phyloP scores from a whole-genome alignment of 2,113 vertebrate genomes.

The Tylochromis polylepis region DNA sequence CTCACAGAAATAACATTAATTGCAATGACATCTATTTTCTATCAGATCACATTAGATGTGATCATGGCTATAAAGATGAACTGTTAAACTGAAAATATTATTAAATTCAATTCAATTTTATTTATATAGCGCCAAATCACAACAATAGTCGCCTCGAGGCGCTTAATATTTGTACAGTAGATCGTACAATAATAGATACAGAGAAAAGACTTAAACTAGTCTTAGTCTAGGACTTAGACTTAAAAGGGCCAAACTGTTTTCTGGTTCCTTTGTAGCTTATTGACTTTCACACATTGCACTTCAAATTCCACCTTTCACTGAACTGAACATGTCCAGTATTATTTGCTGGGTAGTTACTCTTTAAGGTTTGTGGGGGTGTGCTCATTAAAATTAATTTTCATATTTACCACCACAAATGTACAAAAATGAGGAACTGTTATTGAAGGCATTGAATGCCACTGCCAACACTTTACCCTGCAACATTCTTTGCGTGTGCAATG shows the following conservation, averaged over 20 bases:
- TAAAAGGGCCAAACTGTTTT: background rate
- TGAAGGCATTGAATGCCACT: background rate
- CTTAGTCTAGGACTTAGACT: too few species aligned
- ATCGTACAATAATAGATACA: too few species aligned
- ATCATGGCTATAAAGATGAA: background rate
- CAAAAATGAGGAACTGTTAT: background rate
- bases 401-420: background rate
- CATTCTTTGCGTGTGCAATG: too few species aligned
- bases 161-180: too few species aligned
- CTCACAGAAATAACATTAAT: background rate
- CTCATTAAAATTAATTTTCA: background rate
- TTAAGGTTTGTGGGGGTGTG: rapidly evolving
- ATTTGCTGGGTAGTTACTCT: background rate
- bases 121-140: too few species aligned
- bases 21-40: background rate
- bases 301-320: background rate
- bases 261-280: background rate
- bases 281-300: rapidly evolving
- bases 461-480: background rate
- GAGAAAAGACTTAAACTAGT: too few species aligned
- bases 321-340: background rate
- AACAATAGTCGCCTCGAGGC: too few species aligned
- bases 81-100: background rate
- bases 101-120: too few species aligned
- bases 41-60: background rate